phyloP scores from a whole-genome alignment of 2,113 vertebrate species.

The Epinephelus fuscoguttatus region DNA sequence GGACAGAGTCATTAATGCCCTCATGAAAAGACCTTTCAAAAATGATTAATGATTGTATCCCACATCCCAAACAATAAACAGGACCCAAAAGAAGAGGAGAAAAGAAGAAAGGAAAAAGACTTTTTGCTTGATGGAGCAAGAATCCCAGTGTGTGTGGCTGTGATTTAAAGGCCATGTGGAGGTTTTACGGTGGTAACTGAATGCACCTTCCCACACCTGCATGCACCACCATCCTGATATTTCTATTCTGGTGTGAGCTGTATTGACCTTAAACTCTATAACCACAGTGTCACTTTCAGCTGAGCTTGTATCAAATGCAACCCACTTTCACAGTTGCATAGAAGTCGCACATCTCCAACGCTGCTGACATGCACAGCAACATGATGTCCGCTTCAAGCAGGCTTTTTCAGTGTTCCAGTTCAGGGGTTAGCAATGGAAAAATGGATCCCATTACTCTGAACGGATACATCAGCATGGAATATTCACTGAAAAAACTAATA shows the following conservation, averaged over 20 bases:
- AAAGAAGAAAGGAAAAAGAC: constrained; percentile 5
- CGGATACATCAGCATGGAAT: not conserved
- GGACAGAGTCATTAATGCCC: constrained; percentile 40
- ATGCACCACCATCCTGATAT: constrained; percentile 15
- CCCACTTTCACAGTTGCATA: not conserved
- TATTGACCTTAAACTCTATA: constrained; percentile 5
- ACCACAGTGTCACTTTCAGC: constrained; percentile 1
- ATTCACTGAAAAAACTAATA: not conserved
- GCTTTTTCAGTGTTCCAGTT: not conserved
- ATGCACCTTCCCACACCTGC: constrained; percentile 14
- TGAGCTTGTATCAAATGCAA: not conserved
- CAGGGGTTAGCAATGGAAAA: not conserved
- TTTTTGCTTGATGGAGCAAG: constrained; percentile 21
- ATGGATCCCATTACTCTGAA: not conserved
- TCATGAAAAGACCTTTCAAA: constrained; percentile 43
- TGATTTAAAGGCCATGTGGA: constrained; percentile 15
- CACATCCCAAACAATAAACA: constrained; percentile 36
- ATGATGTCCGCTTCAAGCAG: not conserved
- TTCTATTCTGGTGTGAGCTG: constrained; percentile 12
- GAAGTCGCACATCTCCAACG: not conserved
- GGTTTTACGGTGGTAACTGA: constrained; percentile 1
- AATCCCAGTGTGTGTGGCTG: constrained; percentile 16
- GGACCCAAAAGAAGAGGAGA: constrained; percentile 22
- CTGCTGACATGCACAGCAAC: constrained; percentile 21
- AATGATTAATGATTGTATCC: constrained; percentile 54